Evolutionary conservation across 2,113 vertebrate genomes (phyloP), one percentile per base, ranked within the genome.

Genomic region (Pleuronectes platessa): DNA sequence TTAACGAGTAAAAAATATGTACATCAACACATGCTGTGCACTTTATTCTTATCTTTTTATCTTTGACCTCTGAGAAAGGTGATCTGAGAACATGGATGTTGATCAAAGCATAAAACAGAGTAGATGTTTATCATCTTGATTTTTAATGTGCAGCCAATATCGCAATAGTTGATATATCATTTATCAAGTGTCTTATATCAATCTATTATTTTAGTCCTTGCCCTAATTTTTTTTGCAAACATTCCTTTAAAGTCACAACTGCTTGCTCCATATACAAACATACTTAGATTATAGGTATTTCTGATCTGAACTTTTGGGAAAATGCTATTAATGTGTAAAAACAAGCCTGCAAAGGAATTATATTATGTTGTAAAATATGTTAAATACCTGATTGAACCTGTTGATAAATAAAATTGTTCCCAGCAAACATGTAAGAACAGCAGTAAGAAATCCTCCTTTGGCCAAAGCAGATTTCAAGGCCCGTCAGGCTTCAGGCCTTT

Each of bases 401-500:
- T 21, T 54, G 76, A 37, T 51, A 18, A 6, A 31, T 31, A 1
- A 31, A 31, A 8, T 31, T 18, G 47, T 51, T 18, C 47, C 47
- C 4, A 18, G 47, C 47, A 6, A 49, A 49, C 59, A 77, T 77
- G 45, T 68, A 12, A 40, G 0, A 54, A 64, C 21, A 12, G 35
- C 2, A 4, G 53, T 75, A 71, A 51, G 74, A 72, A 51, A 35
- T 76, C 55, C 12, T 68, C 9, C 10, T 2, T 49, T 21, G 20
- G 13, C 58, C 17, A 45, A 47, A 67, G 37, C 12, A 17, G 35
- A 49, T 58, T n/a, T 61, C 20, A 58, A 59, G 56, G 27, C 4
- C 1, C 0, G n/a, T 60, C 55, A 47, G 54, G 64, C 51, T 58
- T 56, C 65, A 64, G 42, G 58, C 64, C 13, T 47, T 35, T 56